Evolutionary conservation across 2,888 invertebrate species (phyloP).

Genomic region (Oscheius sp.): DNA sequence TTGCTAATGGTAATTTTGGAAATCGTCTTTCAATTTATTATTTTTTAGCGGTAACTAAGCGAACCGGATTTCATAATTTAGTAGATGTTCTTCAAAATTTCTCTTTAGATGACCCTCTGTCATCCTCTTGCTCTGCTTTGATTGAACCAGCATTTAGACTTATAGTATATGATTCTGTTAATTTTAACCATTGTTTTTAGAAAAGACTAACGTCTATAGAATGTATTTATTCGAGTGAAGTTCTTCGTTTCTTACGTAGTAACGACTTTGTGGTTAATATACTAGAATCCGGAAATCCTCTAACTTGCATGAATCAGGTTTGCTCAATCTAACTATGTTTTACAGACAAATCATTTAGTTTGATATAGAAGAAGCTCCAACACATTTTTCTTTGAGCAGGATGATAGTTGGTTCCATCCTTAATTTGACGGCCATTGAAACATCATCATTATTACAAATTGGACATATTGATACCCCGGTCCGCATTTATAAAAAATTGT

Average conservation of each 20-base stretch:
- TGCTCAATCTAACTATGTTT: not conserved
- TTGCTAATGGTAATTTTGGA: conserved; percentile 16
- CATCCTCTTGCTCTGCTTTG: conserved; percentile 60
- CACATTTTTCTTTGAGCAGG: conserved; percentile 43
- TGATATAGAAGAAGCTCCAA: conserved; percentile 14
- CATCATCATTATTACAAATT: conserved; percentile 51
- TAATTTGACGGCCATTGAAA: conserved; percentile 67
- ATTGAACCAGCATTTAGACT: conserved; percentile 67
- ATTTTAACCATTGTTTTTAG: conserved; percentile 32
- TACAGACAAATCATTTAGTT: not conserved
- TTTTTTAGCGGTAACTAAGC: conserved; percentile 34
- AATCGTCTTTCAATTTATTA: not conserved
- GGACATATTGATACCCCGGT: conserved; percentile 50
- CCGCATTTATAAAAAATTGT: conserved; percentile 48
- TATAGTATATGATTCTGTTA: conserved; percentile 44
- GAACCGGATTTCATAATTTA: conserved; percentile 63
- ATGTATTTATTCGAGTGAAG: conserved; percentile 40
- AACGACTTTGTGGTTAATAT: conserved; percentile 56
- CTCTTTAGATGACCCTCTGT: conserved; percentile 49
- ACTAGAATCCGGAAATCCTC: conserved; percentile 15
- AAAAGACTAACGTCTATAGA: conserved; percentile 51
- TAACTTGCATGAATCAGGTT: conserved; percentile 18
- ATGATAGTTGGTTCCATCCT: conserved; percentile 68
- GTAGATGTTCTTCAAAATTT: conserved; percentile 64
- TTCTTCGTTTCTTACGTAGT: conserved; percentile 63